These are phyloP conservation scores for Conchocele bisecta DNA, from an alignment of 2,888 invertebrate genomes.

Conservation along the genomic window DNA sequence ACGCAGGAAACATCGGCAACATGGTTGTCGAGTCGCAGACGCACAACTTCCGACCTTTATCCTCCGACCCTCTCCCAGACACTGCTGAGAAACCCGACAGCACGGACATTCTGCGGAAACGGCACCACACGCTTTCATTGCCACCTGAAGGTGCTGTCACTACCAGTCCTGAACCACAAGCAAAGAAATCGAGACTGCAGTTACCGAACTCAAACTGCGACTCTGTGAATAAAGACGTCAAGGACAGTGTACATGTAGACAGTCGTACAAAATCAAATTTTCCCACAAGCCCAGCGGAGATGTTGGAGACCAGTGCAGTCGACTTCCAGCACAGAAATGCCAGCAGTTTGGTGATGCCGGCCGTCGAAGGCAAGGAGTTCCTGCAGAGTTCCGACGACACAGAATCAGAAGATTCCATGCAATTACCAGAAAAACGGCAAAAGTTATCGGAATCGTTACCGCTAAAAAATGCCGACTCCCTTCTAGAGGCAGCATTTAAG, in stretches of 20 bases:
- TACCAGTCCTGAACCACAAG: constrained; percentile 57
- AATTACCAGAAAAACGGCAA: not conserved
- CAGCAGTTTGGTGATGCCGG: not conserved
- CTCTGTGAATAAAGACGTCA: not conserved
- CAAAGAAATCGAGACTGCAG: constrained; percentile 42
- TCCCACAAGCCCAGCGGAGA: constrained; percentile 34
- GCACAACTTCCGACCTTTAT: constrained; percentile 59
- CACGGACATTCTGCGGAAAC: constrained; percentile 28
- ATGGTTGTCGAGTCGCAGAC: constrained; percentile 71
- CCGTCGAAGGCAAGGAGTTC: not conserved
- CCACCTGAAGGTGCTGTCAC: constrained; percentile 66
- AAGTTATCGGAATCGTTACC: constrained; percentile 31
- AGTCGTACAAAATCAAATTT: constrained; percentile 33
- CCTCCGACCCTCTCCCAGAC: constrained; percentile 63
- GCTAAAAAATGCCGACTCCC: constrained; percentile 36
- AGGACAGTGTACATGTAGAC: constrained; percentile 11
- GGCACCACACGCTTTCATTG: constrained; percentile 44
- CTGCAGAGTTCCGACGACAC: not conserved
- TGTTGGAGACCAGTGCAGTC: too few species aligned
- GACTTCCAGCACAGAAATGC: constrained; percentile 2
- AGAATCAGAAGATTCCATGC: not conserved
- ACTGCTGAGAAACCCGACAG: constrained; percentile 49
- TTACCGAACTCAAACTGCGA: constrained; percentile 26
- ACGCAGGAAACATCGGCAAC: constrained; percentile 44
- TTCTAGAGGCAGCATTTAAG: constrained; percentile 49